phyloP scores from a whole-genome alignment of 1,140 invertebrate species.

The Uloborus diversus region DNA sequence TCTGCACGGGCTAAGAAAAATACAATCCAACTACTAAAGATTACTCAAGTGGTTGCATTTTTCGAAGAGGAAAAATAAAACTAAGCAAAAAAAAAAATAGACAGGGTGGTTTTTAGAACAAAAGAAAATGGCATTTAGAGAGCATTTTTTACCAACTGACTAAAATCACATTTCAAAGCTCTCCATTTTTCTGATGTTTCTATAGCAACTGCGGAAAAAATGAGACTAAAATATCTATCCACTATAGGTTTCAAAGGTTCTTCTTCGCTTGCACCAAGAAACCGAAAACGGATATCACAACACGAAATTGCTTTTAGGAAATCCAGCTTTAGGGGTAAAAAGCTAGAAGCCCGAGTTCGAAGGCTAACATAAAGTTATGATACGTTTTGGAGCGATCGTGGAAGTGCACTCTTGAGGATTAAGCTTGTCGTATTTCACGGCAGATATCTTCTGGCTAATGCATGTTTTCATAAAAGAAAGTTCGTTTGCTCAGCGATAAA shows the following conservation, averaged over 20 bases:
- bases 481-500: neutral
- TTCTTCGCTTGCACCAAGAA: neutral
- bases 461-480: constrained; percentile 8
- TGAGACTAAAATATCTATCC: neutral
- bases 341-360: neutral
- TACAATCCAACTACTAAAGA: no score
- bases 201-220: neutral
- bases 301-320: constrained; percentile 25
- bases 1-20: no score
- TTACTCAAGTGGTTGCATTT: no score
- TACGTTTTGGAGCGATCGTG: constrained; percentile 7
- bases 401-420: neutral
- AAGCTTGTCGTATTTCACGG: constrained; percentile 19
- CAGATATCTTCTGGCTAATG: constrained; percentile 19
- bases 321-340: neutral
- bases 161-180: neutral
- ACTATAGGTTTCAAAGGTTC: neutral
- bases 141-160: neutral
- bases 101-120: neutral
- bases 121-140: neutral
- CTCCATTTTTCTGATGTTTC: neutral
- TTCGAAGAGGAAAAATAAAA: no score
- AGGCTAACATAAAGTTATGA: constrained; percentile 22
- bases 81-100: no score
- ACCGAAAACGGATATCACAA: constrained; percentile 15